These are phyloP conservation scores for Aphis craccivora DNA, from an alignment of 1,140 invertebrate genomes.

Conservation along the genomic window DNA sequence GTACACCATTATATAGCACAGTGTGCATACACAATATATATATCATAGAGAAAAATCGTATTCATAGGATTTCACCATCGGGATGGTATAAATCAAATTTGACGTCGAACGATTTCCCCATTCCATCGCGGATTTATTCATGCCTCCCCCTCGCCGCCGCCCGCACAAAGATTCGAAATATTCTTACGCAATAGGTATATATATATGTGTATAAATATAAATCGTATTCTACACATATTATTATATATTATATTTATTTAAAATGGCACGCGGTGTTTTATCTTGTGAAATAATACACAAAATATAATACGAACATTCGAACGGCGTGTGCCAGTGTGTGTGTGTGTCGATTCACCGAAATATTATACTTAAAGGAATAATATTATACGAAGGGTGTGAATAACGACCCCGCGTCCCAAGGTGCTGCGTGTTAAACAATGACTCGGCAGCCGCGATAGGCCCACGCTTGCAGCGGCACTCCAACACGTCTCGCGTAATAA, in stretches of 20 bases:
- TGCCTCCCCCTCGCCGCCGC: not conserved
- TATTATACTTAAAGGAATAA: conserved; percentile 37
- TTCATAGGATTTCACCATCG: conserved; percentile 29
- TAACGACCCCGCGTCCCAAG: conserved; percentile 15
- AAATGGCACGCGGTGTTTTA: conserved; percentile 25
- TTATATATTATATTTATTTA: conserved; percentile 37
- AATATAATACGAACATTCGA: not conserved
- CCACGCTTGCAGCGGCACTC: not conserved
- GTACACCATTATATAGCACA: not conserved
- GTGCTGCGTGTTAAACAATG: conserved; percentile 51
- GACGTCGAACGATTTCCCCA: conserved; percentile 40
- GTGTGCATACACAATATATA: not conserved
- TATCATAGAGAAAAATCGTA: conserved; percentile 52
- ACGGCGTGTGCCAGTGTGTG: too few relatives aligned
- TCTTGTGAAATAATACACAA: conserved; percentile 41
- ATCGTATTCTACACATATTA: not conserved
- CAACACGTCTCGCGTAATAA: conserved; percentile 51
- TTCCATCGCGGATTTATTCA: conserved; percentile 30
- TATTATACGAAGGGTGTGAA: conserved; percentile 46
- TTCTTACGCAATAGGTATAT: not conserved
- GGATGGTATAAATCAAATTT: conserved; percentile 52
- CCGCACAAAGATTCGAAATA: conserved; percentile 8
- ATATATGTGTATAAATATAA: not conserved
- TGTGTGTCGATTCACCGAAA: conserved; percentile 20
- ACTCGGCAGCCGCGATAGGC: conserved; percentile 36